A percentile compares a stretch with the other conserved stretches of the same genome.
These are phyloP conservation scores for Pollenia angustigena DNA, from an alignment of 2,888 invertebrate genomes.

Conservation along the genomic window DNA sequence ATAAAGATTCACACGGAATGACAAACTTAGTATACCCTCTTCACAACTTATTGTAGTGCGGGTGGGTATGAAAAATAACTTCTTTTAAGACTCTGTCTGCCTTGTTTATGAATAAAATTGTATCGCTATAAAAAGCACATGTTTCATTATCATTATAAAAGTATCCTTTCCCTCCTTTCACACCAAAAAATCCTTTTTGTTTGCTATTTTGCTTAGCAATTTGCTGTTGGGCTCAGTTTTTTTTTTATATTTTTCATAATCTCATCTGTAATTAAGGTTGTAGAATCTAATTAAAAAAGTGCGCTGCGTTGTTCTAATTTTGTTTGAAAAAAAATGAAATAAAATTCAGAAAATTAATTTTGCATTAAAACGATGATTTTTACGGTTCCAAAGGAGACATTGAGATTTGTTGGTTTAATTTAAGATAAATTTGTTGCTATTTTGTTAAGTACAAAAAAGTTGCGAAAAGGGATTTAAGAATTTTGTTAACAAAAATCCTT, in stretches of 20 bases:
- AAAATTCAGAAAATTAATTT: conserved; percentile 22
- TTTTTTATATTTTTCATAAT: background rate
- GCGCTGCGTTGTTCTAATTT: conserved; percentile 30
- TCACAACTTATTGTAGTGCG: too few species aligned
- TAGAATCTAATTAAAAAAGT: conserved; percentile 39
- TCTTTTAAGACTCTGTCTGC: conserved; percentile 6
- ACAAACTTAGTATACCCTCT: too few species aligned
- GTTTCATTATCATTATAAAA: conserved; percentile 42
- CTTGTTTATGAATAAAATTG: background rate
- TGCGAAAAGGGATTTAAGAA: too few species aligned
- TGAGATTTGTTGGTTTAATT: conserved; percentile 3
- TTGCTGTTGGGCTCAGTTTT: conserved; percentile 19
- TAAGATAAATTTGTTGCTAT: background rate
- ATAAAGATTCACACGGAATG: too few species aligned
- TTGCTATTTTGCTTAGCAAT: background rate
- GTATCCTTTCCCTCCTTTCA: conserved; percentile 42
- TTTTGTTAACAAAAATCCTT: too few species aligned
- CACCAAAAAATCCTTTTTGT: background rate
- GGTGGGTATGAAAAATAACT: too few species aligned
- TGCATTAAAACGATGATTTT: conserved; percentile 44
- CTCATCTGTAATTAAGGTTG: conserved; percentile 52
- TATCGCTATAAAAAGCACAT: background rate
- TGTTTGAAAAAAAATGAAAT: background rate
- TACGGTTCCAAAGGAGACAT: conserved; percentile 3
- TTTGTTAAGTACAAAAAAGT: too few species aligned